Evolutionary conservation across 2,888 invertebrate genomes (phyloP).

Genomic region (Boloria euphrosyne): DNA sequence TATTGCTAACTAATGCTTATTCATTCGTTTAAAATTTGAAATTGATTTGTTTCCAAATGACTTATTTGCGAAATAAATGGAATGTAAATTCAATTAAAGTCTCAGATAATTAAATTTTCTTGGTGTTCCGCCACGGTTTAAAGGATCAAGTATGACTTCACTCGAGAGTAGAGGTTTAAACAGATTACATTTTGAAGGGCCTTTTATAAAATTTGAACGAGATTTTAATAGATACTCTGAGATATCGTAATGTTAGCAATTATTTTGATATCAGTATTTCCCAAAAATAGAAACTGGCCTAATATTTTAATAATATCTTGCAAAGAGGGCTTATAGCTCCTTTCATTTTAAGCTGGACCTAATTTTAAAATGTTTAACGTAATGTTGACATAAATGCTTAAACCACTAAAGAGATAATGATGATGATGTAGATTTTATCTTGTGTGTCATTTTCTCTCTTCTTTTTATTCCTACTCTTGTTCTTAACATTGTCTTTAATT

Average conservation of each 20-base stretch:
- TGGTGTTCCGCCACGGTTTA: constrained; percentile 20
- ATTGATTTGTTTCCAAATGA: background rate
- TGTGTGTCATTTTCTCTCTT: too few species aligned
- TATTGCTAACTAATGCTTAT: too few species aligned
- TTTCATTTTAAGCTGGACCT: too few species aligned
- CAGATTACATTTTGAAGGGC: constrained; percentile 34
- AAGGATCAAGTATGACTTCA: constrained; percentile 32
- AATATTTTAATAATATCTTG: too few species aligned
- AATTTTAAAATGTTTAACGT: too few species aligned
- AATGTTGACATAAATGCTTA: too few species aligned
- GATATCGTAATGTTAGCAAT: background rate
- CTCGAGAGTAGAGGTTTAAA: constrained; percentile 33
- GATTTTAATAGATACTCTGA: background rate
- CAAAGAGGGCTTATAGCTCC: too few species aligned
- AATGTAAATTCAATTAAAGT: constrained; percentile 63
- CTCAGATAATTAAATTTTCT: constrained; percentile 42
- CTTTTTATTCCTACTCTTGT: too few species aligned
- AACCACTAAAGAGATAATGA: too few species aligned
- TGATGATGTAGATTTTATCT: too few species aligned
- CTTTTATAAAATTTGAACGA: constrained; percentile 27
- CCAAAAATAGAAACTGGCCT: background rate
- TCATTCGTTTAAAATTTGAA: too few species aligned
- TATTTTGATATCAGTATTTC: background rate
- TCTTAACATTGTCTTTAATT: too few species aligned
- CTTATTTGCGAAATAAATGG: constrained; percentile 60